These are phyloP conservation scores for Numenius arquata DNA, from an alignment of 2,113 vertebrate genomes.

Conservation along the genomic window DNA sequence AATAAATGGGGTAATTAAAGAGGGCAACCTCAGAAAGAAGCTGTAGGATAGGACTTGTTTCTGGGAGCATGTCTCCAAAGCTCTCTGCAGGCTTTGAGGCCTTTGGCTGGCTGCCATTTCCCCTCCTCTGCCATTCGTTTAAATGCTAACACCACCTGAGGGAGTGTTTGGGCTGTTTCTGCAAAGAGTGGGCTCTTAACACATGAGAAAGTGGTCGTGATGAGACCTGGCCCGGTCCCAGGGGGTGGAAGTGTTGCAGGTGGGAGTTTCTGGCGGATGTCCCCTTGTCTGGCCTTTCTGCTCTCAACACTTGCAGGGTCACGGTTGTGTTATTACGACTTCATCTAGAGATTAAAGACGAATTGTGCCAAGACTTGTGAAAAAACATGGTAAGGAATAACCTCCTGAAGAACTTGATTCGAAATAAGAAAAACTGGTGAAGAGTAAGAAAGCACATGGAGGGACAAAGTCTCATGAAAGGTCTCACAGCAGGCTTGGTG, in stretches of 20 bases:
- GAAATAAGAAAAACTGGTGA: background rate
- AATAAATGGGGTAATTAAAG: background rate
- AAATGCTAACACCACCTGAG: background rate
- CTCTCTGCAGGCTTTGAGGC: background rate
- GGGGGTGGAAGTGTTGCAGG: background rate
- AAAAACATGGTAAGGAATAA: background rate
- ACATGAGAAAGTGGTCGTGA: rapidly evolving
- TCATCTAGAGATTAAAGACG: background rate
- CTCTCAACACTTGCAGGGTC: background rate
- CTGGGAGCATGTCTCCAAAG: background rate
- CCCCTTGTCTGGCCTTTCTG: background rate
- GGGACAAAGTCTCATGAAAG: background rate
- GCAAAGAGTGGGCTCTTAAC: background rate
- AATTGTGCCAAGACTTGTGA: background rate
- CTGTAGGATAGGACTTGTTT: background rate
- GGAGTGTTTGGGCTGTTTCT: background rate
- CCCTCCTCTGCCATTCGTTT: background rate
- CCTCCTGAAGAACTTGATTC: background rate
- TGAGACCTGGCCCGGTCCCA: rapidly evolving
- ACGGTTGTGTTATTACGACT: background rate
- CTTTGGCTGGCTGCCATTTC: background rate
- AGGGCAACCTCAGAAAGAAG: background rate
- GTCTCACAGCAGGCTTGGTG: background rate
- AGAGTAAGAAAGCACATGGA: background rate
- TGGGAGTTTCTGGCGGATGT: rapidly evolving